These are phyloP conservation scores for Hypocryptadius cinnamomeus DNA, from an alignment of 2,113 vertebrate species.

Conservation along the genomic window DNA sequence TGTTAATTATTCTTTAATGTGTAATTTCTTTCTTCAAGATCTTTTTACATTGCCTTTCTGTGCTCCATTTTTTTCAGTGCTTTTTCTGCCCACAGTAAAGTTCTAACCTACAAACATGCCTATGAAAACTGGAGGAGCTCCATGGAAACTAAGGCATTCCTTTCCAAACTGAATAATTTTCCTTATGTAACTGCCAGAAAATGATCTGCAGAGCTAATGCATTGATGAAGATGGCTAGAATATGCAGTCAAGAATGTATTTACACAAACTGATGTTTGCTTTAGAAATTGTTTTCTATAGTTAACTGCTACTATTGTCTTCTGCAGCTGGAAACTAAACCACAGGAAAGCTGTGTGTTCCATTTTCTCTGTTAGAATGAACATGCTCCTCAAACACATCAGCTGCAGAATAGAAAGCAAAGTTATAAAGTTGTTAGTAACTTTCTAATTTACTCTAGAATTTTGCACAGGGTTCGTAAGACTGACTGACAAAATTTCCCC, in stretches of 20 bases:
- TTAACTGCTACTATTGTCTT: not conserved
- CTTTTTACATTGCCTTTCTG: not conserved
- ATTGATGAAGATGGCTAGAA: not conserved
- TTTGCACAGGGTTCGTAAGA: not conserved
- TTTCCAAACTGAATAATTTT: not conserved
- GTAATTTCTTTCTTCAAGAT: not conserved
- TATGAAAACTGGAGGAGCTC: not conserved
- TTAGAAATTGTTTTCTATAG: not conserved
- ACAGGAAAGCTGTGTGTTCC: not conserved
- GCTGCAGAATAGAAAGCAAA: not conserved
- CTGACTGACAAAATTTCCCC: not conserved
- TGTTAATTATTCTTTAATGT: not conserved
- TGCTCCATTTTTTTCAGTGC: not conserved
- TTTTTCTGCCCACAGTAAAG: not conserved
- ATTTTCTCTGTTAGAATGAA: not conserved
- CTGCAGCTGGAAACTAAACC: not conserved
- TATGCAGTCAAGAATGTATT: not conserved
- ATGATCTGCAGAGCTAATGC: not conserved
- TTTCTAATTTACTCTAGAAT: not conserved
- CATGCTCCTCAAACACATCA: not conserved
- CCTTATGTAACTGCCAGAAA: not conserved
- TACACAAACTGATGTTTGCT: not conserved
- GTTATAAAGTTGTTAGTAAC: not conserved
- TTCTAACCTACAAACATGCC: not conserved
- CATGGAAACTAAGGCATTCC: constrained; percentile 21